phyloP scores from a whole-genome alignment of 1,140 invertebrate species.

The Temnothorax curvispinosus region DNA sequence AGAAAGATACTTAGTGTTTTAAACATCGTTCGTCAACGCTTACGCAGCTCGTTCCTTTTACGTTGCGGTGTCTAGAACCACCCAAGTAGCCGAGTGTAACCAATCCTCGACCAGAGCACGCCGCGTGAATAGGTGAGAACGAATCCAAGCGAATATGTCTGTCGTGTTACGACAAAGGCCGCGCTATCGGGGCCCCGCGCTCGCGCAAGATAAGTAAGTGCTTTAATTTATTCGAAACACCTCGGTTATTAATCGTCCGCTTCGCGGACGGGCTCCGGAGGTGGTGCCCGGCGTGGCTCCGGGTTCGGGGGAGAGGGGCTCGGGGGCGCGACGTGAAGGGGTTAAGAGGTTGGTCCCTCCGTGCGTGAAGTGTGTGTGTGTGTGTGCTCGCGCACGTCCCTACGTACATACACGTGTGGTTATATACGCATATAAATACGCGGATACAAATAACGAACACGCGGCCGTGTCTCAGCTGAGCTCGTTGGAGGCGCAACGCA shows the following conservation, averaged over 20 bases:
- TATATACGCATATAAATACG: slow-evolving; percentile 77
- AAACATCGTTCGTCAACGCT: slow-evolving; percentile 47
- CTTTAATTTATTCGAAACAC: slow-evolving; percentile 85
- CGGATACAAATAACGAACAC: slow-evolving; percentile 86
- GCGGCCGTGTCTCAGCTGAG: slow-evolving; percentile 74
- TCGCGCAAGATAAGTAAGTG: slow-evolving; percentile 82
- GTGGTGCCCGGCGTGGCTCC: slow-evolving; percentile 50
- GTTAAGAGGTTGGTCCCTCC: slow-evolving; percentile 60
- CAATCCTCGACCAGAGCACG: slow-evolving; percentile 60
- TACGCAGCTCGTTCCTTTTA: slow-evolving; percentile 43
- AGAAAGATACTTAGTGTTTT: slow-evolving; percentile 8
- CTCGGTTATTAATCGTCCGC: slow-evolving; percentile 84
- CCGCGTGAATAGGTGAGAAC: slow-evolving; percentile 74
- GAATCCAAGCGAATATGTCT: slow-evolving; percentile 74
- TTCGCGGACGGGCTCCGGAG: slow-evolving; percentile 59
- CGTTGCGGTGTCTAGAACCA: slow-evolving; percentile 64
- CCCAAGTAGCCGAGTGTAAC: slow-evolving; percentile 73
- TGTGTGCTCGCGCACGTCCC: slow-evolving; percentile 10
- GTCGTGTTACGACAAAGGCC: slow-evolving; percentile 76
- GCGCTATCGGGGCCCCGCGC: slow-evolving; percentile 77
- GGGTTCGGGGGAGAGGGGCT: not conserved
- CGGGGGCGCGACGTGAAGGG: slow-evolving; percentile 33
- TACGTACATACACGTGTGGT: slow-evolving; percentile 24
- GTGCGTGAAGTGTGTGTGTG: slow-evolving; percentile 17
- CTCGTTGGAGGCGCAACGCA: slow-evolving; percentile 72